phyloP scores from a whole-genome alignment of 2,797 vertebrate species.

The Protonibea diacanthus region DNA sequence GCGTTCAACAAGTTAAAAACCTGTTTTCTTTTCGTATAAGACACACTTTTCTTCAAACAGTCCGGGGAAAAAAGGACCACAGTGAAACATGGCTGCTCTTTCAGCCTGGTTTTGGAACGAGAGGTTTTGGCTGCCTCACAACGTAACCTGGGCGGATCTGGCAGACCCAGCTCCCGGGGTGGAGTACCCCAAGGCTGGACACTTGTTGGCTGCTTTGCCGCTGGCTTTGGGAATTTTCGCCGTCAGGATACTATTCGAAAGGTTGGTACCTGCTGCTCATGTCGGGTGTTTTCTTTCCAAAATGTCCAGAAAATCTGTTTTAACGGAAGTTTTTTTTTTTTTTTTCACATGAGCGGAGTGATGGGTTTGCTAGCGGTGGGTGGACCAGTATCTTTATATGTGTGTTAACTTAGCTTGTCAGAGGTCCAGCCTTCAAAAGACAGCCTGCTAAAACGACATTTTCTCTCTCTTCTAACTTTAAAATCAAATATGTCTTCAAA shows the following conservation, averaged over 20 bases:
- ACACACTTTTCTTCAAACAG: not conserved
- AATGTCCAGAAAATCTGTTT: not conserved
- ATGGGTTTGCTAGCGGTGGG: constrained; percentile 37
- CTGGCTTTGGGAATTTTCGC: constrained; percentile 91
- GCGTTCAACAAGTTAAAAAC: constrained; percentile 17
- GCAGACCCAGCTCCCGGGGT: constrained; percentile 85
- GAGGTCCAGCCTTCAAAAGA: no score
- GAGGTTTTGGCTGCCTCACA: constrained; percentile 96
- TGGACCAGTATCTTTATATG: constrained; percentile 13
- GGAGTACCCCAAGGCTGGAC: constrained; percentile 89
- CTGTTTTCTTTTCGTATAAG: constrained; percentile 18
- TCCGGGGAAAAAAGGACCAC: constrained; percentile 21
- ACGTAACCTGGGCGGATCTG: constrained; percentile 97
- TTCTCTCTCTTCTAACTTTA: not conserved
- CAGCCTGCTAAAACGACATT: no score
- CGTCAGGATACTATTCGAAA: constrained; percentile 93
- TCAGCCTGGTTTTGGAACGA: constrained; percentile 98
- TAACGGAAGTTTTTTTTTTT: not conserved
- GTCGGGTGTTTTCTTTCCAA: not conserved
- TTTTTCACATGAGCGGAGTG: not conserved
- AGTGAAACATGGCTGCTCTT: constrained; percentile 84
- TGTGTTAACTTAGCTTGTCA: not conserved
- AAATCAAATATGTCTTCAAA: not conserved
- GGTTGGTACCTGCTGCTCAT: constrained; percentile 79
- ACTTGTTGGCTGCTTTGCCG: constrained; percentile 91